Base-by-base conservation (phyloP, 2,113 vertebrate genomes). In the Oncorhynchus nerka region DNA sequence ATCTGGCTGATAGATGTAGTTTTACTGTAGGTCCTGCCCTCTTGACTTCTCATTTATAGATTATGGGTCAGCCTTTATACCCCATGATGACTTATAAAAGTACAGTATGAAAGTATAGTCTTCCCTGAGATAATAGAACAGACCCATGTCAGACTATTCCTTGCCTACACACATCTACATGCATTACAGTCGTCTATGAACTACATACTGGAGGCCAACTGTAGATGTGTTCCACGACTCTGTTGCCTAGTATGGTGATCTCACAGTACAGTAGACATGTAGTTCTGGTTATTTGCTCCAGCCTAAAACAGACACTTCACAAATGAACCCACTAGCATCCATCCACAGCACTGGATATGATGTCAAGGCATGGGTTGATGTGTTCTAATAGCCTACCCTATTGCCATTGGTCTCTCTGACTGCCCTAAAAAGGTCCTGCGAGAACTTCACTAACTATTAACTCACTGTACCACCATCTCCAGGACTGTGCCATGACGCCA, bases 391-490 rank as follows among this genome's bases (percentile, higher is more conserved):
- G 9, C 32, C 5, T 15, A 66, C 3, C 67, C 5, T 13, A 15
- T 34, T 61, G n/a, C n/a, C 7, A 48, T 65, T 22, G 11, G 39
- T n/a, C 81, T 73, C 26, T 69, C 77, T 16, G 77, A 72, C 71
- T 28, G 49, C 77, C 76, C 48, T 55, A 49, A 61, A 76, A 74
- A 16, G n/a, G 8, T 45, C 26, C 66, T 45, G 22, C 55, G 71
- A 70, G 48, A 79, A 71, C 78, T 78, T 85, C 71, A 26, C 75
- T 26, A 55, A 68, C 32, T 49, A 48, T 67, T 61, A 67, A 64
- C 30, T 5, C 3, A 32, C 19, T 45, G 39, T 45, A 11, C 15
- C 20, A 9, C 15, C 30, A 26, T 65, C 20, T 13, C 51, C 45
- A 70, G 28, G 75, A 12, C 48, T 71, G 67, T 39, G 57, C 32